phyloP scores from a whole-genome alignment of 2,797 vertebrate genomes.

The Graptemys geographica region DNA sequence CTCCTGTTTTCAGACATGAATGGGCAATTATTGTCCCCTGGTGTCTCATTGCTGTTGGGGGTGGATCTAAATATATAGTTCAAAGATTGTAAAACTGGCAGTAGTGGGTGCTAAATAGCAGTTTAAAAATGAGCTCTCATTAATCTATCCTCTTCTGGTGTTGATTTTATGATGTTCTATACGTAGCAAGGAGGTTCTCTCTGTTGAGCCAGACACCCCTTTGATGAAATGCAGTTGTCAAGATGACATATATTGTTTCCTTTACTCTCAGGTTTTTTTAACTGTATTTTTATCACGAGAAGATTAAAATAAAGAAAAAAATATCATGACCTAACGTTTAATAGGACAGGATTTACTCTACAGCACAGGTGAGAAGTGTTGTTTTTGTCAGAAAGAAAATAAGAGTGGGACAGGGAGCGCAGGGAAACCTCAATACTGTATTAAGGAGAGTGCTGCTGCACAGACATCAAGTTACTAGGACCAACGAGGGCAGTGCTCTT shows the following conservation, averaged over 20 bases:
- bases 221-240: background rate
- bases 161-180: background rate
- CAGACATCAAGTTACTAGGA: background rate
- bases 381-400: background rate
- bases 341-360: background rate
- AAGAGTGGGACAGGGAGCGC: background rate
- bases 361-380: background rate
- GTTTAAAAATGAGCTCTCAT: background rate
- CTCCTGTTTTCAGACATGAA: background rate
- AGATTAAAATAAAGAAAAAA: background rate
- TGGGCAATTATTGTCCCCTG: background rate
- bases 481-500: background rate
- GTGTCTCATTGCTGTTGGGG: background rate
- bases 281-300: background rate
- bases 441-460: background rate
- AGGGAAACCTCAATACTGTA: background rate
- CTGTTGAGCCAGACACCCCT: rapidly evolving
- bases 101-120: background rate
- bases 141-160: background rate
- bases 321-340: background rate
- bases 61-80: background rate
- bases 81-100: rapidly evolving
- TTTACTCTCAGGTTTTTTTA: background rate
- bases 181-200: background rate
- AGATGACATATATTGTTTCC: background rate